A percentile compares a stretch with the other conserved stretches of the same genome.
Conservation (phyloP, 2,797 vertebrate species). For the Yasuhikotakia modesta region DNA sequence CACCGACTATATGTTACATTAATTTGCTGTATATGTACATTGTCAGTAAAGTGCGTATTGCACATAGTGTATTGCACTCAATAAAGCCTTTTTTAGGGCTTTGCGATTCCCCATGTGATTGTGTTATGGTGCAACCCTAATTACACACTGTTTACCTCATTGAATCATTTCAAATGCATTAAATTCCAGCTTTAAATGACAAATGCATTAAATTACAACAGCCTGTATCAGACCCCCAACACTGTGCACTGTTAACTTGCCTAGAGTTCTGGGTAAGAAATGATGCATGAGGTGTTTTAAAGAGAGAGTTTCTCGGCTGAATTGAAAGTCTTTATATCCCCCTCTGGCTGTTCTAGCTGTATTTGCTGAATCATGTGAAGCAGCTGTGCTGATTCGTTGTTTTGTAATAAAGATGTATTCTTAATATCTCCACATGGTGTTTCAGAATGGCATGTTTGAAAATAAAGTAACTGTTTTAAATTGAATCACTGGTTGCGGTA, state of each 20-base stretch:
- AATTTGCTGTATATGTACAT: too few relatives aligned
- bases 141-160: too few relatives aligned
- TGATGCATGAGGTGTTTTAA: slow-evolving; percentile 44
- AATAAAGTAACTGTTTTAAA: not conserved
- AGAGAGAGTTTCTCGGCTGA: slow-evolving; percentile 34
- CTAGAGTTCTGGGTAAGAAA: slow-evolving; percentile 50
- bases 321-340: slow-evolving; percentile 49
- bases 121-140: not conserved
- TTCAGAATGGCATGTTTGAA: not conserved
- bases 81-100: not conserved
- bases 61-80: too few relatives aligned
- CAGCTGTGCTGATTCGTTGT: slow-evolving; percentile 37
- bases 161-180: not conserved
- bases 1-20: too few relatives aligned
- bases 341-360: slow-evolving; percentile 40
- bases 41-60: too few relatives aligned
- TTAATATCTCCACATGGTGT: not conserved
- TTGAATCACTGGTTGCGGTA: not conserved
- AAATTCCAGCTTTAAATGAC: too few relatives aligned
- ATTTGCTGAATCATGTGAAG: slow-evolving; percentile 46
- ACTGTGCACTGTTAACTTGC: slow-evolving; percentile 45
- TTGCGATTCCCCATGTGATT: not conserved
- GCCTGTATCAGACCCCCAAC: slow-evolving; percentile 13
- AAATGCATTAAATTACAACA: not conserved
- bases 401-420: slow-evolving; percentile 35